Conservation (phyloP, 1,140 invertebrate genomes). For the Polyergus mexicanus region DNA sequence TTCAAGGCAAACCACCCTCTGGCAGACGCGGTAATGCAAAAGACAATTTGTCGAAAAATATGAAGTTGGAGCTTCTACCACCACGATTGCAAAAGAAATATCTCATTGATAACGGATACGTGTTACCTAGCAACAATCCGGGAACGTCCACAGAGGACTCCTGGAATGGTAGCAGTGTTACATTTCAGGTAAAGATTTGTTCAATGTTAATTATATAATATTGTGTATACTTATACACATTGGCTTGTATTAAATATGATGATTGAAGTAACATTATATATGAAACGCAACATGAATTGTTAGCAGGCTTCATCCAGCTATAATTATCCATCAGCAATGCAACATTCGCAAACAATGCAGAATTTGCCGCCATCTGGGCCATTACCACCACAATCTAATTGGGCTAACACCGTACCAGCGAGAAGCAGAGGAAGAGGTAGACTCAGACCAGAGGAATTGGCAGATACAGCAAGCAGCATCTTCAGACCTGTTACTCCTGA, state of each 20-base stretch:
- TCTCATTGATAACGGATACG: slow-evolving; percentile 85
- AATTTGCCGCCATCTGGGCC: slow-evolving; percentile 79
- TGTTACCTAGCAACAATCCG: slow-evolving; percentile 75
- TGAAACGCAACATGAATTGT: neutral
- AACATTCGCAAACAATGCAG: slow-evolving; percentile 83
- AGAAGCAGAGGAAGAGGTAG: slow-evolving; percentile 86
- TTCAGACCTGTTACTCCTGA: slow-evolving; percentile 87
- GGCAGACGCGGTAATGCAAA: slow-evolving; percentile 85
- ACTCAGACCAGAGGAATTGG: slow-evolving; percentile 84
- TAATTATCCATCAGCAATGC: slow-evolving; percentile 77
- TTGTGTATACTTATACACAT: neutral
- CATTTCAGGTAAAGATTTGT: slow-evolving; percentile 82
- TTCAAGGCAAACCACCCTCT: slow-evolving; percentile 87
- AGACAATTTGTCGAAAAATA: slow-evolving; percentile 82
- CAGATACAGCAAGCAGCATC: slow-evolving; percentile 73
- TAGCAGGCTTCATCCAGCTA: slow-evolving; percentile 77
- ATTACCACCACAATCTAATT: slow-evolving; percentile 79
- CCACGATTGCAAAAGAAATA: slow-evolving; percentile 87
- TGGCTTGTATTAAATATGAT: neutral
- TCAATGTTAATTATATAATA: slow-evolving; percentile 1
- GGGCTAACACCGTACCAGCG: slow-evolving; percentile 86
- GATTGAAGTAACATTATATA: neutral
- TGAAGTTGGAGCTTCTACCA: slow-evolving; percentile 86
- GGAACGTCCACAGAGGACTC: slow-evolving; percentile 82
- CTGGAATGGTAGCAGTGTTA: slow-evolving; percentile 86